These are phyloP conservation scores for Mormyrus lacerda DNA, from an alignment of 2,113 vertebrate genomes.

Conservation along the genomic window DNA sequence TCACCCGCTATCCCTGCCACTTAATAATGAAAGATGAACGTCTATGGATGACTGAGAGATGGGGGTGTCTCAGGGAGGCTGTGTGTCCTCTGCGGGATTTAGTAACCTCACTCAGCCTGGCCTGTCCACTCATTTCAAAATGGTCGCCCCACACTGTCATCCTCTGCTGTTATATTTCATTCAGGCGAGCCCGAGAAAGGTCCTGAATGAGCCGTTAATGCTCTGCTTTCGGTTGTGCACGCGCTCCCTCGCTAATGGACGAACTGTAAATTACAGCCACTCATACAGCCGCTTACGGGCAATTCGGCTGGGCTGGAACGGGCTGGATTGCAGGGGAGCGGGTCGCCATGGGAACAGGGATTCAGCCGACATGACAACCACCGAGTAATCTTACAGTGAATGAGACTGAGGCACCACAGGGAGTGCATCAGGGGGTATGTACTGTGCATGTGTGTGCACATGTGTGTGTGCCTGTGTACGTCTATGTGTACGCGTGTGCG, in stretches of 20 bases:
- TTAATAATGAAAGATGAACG: not conserved
- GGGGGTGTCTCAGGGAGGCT: not conserved
- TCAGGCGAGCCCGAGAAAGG: not conserved
- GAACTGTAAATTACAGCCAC: conserved; percentile 3
- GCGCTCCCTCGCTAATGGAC: not conserved
- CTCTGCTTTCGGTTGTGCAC: not conserved
- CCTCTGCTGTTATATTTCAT: not conserved
- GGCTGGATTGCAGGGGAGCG: not conserved
- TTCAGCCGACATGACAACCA: not conserved
- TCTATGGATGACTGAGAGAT: not conserved
- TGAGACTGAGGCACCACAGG: not conserved
- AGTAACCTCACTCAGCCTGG: not conserved
- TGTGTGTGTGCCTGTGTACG: not conserved
- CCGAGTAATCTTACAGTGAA: not conserved
- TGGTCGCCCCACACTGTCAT: not conserved
- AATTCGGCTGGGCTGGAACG: not conserved
- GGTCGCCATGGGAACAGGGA: not conserved
- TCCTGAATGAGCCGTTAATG: not conserved
- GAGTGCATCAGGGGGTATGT: not conserved
- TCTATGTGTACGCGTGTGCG: not conserved
- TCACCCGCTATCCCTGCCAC: not conserved
- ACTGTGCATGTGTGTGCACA: not conserved
- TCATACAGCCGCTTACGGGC: not conserved
- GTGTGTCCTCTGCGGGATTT: not conserved
- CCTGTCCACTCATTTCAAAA: not conserved